These are phyloP conservation scores for Apis dorsata DNA, from an alignment of 1,140 invertebrate genomes.

Conservation along the genomic window DNA sequence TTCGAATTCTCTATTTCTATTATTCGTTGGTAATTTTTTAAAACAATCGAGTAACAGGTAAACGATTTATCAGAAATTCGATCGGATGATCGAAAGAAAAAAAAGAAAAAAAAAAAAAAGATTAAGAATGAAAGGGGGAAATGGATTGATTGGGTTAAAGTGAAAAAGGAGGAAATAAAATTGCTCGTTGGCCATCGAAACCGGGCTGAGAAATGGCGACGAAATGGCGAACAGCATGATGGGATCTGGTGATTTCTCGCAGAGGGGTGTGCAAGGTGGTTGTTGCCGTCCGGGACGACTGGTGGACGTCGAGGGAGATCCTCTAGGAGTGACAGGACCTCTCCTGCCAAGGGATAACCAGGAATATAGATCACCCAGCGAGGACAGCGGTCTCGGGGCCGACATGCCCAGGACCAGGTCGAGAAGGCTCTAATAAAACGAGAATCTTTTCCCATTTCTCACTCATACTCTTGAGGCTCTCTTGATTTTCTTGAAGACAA, in stretches of 20 bases:
- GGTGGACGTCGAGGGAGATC: conserved; percentile 83
- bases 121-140: neutral
- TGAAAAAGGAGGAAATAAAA: neutral
- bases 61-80: neutral
- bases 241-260: conserved; percentile 76
- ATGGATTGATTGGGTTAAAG: neutral
- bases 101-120: neutral
- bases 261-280: conserved; percentile 72
- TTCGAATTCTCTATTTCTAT: no score
- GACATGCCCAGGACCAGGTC: conserved; percentile 84
- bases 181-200: conserved; percentile 44
- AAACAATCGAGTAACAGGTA: neutral
- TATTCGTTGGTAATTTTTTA: neutral
- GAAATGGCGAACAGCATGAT: conserved; percentile 59
- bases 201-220: conserved; percentile 33
- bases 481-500: neutral
- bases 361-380: conserved; percentile 88
- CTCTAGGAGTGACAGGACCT: conserved; percentile 79
- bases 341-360: conserved; percentile 78
- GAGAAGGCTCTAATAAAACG: conserved; percentile 21
- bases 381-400: conserved; percentile 91
- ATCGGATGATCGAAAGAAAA: no score
- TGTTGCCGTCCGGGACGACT: conserved; percentile 79
- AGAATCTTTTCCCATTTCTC: neutral
- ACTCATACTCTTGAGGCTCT: neutral